Conservation (phyloP, 1,140 invertebrate genomes). For the Drosophila ercepeae region DNA sequence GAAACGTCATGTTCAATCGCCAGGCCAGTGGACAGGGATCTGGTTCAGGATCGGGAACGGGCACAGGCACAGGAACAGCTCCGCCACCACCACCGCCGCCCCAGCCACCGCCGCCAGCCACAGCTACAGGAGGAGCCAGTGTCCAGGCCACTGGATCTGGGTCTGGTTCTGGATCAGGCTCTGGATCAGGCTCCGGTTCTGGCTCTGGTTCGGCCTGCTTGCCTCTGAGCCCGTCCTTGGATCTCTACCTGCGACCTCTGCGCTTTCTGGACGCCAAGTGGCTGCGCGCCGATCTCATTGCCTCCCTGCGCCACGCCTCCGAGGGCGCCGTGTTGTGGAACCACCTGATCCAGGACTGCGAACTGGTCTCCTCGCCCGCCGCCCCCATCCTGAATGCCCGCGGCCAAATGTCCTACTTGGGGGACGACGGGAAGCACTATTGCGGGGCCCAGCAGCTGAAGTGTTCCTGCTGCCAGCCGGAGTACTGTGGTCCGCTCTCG, state of each 20-base stretch:
- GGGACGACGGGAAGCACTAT: constrained; percentile 82
- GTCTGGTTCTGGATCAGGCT: not conserved
- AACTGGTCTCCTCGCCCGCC: constrained; percentile 73
- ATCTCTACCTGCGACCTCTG: constrained; percentile 77
- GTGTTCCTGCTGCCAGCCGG: constrained; percentile 76
- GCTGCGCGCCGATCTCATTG: constrained; percentile 82
- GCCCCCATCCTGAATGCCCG: constrained; percentile 61
- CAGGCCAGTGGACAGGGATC: constrained; percentile 21
- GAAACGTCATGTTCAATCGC: constrained; percentile 48
- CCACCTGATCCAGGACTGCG: constrained; percentile 80
- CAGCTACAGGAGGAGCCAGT: not conserved
- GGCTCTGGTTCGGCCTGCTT: not conserved
- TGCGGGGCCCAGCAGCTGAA: constrained; percentile 75
- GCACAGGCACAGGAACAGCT: constrained; percentile 1
- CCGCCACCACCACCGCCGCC: not conserved
- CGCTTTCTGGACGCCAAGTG: constrained; percentile 80
- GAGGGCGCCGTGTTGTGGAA: constrained; percentile 78
- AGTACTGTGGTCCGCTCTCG: constrained; percentile 80
- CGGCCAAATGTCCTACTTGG: constrained; percentile 77
- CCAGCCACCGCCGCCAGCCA: not conserved
- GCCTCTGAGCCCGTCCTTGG: constrained; percentile 29
- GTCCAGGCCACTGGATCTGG: not conserved
- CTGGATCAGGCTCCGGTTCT: not conserved
- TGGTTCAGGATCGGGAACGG: constrained; percentile 5
- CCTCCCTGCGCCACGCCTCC: constrained; percentile 69